These are phyloP conservation scores for Poeciliopsis prolifica DNA, from an alignment of 2,113 vertebrate species.

Conservation along the genomic window DNA sequence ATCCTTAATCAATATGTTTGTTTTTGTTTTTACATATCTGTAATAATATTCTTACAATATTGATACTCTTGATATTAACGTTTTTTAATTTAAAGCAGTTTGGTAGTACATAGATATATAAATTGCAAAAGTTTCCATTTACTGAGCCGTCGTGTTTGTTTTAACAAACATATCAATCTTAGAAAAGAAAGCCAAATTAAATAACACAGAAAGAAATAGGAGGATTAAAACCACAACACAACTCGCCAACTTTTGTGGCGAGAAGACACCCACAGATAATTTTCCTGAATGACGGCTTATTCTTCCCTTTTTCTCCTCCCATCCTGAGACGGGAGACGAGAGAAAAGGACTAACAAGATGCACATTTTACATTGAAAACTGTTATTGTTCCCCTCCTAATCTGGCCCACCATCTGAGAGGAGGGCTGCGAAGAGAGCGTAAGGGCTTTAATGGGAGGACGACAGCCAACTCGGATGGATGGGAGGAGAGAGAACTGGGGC, in stretches of 20 bases:
- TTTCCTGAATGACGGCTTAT: conserved; percentile 81
- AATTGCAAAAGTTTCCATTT: not conserved
- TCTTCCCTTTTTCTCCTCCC: conserved; percentile 65
- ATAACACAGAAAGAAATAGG: conserved; percentile 36
- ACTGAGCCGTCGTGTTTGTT: conserved; percentile 3
- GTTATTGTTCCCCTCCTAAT: conserved; percentile 95
- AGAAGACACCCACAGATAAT: conserved; percentile 87
- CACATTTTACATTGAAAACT: conserved; percentile 98
- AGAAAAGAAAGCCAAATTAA: conserved; percentile 26
- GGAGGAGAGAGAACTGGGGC: conserved; percentile 75
- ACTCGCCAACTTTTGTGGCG: conserved; percentile 72
- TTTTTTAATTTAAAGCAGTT: not conserved
- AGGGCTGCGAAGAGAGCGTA: conserved; percentile 83
- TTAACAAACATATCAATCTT: conserved; percentile 4
- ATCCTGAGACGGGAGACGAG: conserved; percentile 53
- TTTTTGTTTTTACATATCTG: not conserved
- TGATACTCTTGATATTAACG: not conserved
- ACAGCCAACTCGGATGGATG: conserved; percentile 88
- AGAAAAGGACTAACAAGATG: conserved; percentile 86
- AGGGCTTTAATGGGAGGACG: conserved; percentile 87
- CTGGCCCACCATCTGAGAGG: conserved; percentile 97
- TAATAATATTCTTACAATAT: not conserved
- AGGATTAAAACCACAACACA: conserved; percentile 56
- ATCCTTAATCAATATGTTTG: not conserved
- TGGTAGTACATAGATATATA: not conserved